A percentile compares a stretch with the other conserved stretches of the same genome.
Evolutionary conservation across 1,140 invertebrate genomes (phyloP).

Genomic region (Caenorhabditis latens): DNA sequence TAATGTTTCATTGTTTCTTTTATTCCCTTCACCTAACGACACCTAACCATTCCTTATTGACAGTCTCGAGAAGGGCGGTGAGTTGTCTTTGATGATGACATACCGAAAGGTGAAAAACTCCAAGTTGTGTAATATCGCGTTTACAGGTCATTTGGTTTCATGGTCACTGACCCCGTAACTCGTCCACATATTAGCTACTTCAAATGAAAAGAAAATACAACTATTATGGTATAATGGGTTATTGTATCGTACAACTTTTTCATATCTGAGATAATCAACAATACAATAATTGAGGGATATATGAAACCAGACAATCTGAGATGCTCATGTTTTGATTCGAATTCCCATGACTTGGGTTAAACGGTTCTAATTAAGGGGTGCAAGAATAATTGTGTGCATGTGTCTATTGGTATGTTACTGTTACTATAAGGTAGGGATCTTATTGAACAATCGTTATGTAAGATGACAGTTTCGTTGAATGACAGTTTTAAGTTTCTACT

Average conservation of each 20-base stretch:
- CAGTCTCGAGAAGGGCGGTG: constrained; percentile 9
- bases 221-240: background rate
- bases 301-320: constrained; percentile 12
- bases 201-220: background rate
- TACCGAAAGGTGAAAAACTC: background rate
- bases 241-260: too few relatives aligned
- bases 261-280: background rate
- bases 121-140: constrained; percentile 52
- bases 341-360: constrained; percentile 40
- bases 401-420: background rate
- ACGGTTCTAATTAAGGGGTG: constrained; percentile 33
- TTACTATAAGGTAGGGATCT: background rate
- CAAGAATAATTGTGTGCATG: background rate
- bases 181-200: background rate
- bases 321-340: background rate
- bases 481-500: too few relatives aligned
- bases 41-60: constrained; percentile 14
- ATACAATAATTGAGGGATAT: background rate
- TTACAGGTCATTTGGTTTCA: constrained; percentile 36
- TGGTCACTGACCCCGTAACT: constrained; percentile 20
- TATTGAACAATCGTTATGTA: background rate
- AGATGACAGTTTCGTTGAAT: background rate
- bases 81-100: constrained; percentile 1
- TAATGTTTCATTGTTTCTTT: constrained; percentile 41
- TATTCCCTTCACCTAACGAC: background rate